Evolutionary conservation across 2,113 vertebrate species (phyloP), one percentile per base, ranked within the genome.

Genomic region (Tauraco erythrolophus): DNA sequence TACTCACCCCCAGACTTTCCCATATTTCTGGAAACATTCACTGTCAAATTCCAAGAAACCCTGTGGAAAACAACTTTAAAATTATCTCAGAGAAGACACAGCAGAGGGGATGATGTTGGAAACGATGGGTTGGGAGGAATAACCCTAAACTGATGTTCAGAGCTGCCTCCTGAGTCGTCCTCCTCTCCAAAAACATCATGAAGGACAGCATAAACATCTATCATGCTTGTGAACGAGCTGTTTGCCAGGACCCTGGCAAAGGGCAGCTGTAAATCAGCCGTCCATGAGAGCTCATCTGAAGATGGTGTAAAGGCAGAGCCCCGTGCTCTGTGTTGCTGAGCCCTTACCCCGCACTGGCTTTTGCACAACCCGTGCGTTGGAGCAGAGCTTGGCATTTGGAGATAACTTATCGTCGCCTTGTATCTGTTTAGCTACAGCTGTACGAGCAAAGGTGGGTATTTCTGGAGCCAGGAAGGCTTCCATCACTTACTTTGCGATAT

Each of bases 1-100:
- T 68, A 97, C 98, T 98, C 72, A 99, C 99, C 99, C 98, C 99
- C 99, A 99, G 30, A 98, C 2, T 33, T 98, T 98, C 76, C 99
- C 99, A 1, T 99, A 99, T 88, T 99, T 99, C 58, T 96, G 41
- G 12, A 96, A 97, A 80, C 99, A 99, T 25, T 95, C 71, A 0
- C 0, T 70, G 65, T 99, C 98, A 96, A 98, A 99, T 0, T 68
- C 14, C n/a, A 94, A 0, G 3, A 99, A 19, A 45, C 99, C 99
- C 99, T 99, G 68, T 25, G 89, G 91, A 27, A 70, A 75, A 84
- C 6, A 74, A 86, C 89, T 75, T 39, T 4, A 71, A 70, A 88
- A 28, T 16, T 19, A 50, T 31, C 53, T 72, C 23, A 6, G 62
- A 41, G 51, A 41, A 11, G 56, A 27, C 39, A 21, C 16, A 61